Base-by-base conservation (phyloP, 2,888 invertebrate species). In the Drosophila mercatorum region DNA sequence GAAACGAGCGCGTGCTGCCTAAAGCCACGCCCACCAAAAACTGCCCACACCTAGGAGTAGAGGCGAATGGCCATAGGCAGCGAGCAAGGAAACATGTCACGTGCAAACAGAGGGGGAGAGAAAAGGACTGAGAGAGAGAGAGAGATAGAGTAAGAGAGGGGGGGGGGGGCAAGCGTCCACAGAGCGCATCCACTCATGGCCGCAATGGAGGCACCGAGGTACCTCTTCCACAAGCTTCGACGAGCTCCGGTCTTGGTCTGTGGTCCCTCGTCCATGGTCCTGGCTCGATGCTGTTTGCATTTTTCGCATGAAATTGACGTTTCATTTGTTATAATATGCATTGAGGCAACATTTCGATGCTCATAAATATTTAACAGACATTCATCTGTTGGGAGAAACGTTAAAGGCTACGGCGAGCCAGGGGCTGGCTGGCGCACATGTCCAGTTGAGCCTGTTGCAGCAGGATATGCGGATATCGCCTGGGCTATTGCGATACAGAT, bases 321-420 rank as follows among this genome's bases (percentile, higher is more conserved):
- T 85, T 89, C 88, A 85, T 84, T 85, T 89, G 84, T 81, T 85
- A 80, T 87, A 88, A 87, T 87, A 85, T 85, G 82, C 84, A 87
- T 71, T 80, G 85, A 84, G 85, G 85, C 88, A 87, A 87, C 85
- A 84, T 85, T 89, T 84, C 85, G 82, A 85, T 87, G 75, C 80
- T 87, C 85, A 89, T 85, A 87, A 87, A 85, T 85, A 88, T 85
- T 85, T 84, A 85, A 89, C 79, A 71, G 81, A 72, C 88, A 78
- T 89, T 84, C 84, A 84, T 87, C 81, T 74, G 81, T 83, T 78
- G 87, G 77, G 72, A 68, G 71, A 76, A 79, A 59, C 72, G 67
- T 61, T 88, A 62, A 71, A 71, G 70, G 68, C 66, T 43, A 65
- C 64, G 41, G 34, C 8, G 8, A 36, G 56, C 11, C 51, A 41